A percentile compares a stretch with the other conserved stretches of the same genome.
phyloP scores from a whole-genome alignment of 2,888 invertebrate genomes.

The Eubasilissa splendida region DNA sequence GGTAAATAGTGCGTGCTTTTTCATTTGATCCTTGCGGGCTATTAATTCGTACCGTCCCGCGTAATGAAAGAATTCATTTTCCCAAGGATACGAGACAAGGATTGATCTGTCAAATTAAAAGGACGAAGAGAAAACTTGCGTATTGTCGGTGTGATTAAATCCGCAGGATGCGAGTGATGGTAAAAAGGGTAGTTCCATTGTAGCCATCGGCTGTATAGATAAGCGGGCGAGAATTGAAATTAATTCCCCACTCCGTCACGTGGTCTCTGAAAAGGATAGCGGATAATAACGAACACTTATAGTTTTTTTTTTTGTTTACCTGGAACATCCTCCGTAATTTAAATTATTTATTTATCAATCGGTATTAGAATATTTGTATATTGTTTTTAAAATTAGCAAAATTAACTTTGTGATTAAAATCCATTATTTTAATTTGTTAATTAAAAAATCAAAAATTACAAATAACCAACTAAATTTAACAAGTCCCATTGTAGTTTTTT shows the following conservation, averaged over 20 bases:
- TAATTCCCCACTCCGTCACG: background rate
- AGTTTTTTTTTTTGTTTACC: too few relatives aligned
- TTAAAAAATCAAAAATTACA: too few relatives aligned
- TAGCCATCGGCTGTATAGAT: slow-evolving; percentile 12
- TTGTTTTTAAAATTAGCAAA: too few relatives aligned
- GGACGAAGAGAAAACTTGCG: slow-evolving; percentile 37
- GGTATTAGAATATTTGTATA: too few relatives aligned
- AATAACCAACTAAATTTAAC: too few relatives aligned
- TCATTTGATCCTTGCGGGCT: slow-evolving; percentile 47
- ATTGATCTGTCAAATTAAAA: slow-evolving; percentile 55
- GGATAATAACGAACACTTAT: too few relatives aligned
- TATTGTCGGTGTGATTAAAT: slow-evolving; percentile 37
- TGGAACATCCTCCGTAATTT: too few relatives aligned
- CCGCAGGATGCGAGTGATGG: slow-evolving; percentile 3
- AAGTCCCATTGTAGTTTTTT: too few relatives aligned
- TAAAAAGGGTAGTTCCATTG: background rate
- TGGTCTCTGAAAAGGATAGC: too few relatives aligned
- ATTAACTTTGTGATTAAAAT: too few relatives aligned
- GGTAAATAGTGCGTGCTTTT: slow-evolving; percentile 51
- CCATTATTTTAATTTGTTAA: too few relatives aligned
- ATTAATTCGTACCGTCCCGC: slow-evolving; percentile 51
- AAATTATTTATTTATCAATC: too few relatives aligned
- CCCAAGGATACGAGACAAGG: slow-evolving; percentile 48
- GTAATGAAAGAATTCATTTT: slow-evolving; percentile 55
- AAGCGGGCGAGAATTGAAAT: background rate